Percentiles rank a stretch among this genome's conserved stretches.
Conservation (phyloP, 2,797 vertebrate species). For the Myiotriccus ornatus region DNA sequence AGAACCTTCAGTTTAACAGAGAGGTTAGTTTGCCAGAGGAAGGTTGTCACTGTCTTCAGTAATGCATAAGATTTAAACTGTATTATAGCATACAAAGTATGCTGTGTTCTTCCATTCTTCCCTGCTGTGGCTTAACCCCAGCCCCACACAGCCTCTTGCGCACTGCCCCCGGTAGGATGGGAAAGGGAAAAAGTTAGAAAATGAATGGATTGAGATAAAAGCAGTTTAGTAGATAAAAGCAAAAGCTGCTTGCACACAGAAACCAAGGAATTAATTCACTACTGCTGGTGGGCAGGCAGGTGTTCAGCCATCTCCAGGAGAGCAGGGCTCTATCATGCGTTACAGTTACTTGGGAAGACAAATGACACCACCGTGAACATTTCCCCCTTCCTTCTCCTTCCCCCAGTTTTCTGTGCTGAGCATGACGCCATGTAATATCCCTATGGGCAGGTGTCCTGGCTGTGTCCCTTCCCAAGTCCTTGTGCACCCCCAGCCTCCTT, state of each 20-base stretch:
- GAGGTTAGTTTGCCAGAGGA: background rate
- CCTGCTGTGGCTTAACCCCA: background rate
- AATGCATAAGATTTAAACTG: background rate
- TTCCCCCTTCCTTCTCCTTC: background rate
- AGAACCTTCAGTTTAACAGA: background rate
- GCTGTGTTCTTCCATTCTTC: background rate
- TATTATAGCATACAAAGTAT: background rate
- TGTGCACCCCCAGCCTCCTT: background rate
- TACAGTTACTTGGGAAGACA: background rate
- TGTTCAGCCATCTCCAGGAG: background rate
- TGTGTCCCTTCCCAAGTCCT: background rate
- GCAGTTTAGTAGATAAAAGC: background rate
- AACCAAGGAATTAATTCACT: background rate
- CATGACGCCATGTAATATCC: background rate
- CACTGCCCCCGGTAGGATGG: background rate
- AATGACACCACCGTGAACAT: background rate
- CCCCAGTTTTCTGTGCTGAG: background rate
- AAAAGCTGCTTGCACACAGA: background rate
- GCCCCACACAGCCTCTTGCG: background rate
- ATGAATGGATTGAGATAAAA: background rate
- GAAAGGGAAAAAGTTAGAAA: background rate
- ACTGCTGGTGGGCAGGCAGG: too few species aligned
- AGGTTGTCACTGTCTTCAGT: background rate
- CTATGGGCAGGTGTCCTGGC: background rate
- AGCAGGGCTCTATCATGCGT: background rate